These are phyloP conservation scores for Squalus acanthias DNA, from an alignment of 2,797 vertebrate genomes.

Conservation along the genomic window DNA sequence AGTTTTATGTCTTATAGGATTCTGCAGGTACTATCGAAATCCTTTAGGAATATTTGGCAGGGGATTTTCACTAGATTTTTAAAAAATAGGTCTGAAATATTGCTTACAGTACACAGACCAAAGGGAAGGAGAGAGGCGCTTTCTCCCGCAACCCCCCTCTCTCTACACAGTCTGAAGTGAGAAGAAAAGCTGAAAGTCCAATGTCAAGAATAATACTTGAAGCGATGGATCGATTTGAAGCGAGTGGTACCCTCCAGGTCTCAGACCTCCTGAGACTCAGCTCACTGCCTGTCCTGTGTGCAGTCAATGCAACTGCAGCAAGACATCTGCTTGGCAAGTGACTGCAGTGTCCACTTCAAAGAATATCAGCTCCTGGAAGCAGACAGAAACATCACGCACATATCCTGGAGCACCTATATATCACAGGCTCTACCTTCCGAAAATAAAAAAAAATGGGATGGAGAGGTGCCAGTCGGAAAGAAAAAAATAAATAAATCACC, in stretches of 20 bases:
- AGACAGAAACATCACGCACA: background rate
- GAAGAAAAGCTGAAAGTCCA: conserved; percentile 49
- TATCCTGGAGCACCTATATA: background rate
- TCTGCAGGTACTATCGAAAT: background rate
- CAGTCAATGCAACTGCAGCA: conserved; percentile 49
- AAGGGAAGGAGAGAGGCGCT: background rate
- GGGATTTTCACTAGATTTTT: conserved; percentile 11
- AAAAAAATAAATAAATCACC: background rate
- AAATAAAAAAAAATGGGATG: background rate
- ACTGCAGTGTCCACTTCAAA: conserved; percentile 42
- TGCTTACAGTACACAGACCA: background rate
- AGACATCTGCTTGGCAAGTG: conserved; percentile 47
- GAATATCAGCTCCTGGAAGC: background rate
- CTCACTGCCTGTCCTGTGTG: conserved; percentile 47
- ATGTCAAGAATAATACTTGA: conserved; percentile 47
- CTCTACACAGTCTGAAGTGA: conserved; percentile 39
- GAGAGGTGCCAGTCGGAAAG: background rate
- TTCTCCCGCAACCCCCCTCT: background rate
- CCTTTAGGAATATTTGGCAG: conserved; percentile 28
- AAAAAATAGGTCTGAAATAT: background rate
- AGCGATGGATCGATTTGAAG: conserved; percentile 48
- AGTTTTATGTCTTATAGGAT: conserved; percentile 25
- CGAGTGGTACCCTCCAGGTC: conserved; percentile 49
- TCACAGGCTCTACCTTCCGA: background rate
- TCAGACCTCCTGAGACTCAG: conserved; percentile 46